These are phyloP conservation scores for Acanthococcus lagerstroemiae DNA, from an alignment of 2,888 invertebrate genomes.

Conservation along the genomic window DNA sequence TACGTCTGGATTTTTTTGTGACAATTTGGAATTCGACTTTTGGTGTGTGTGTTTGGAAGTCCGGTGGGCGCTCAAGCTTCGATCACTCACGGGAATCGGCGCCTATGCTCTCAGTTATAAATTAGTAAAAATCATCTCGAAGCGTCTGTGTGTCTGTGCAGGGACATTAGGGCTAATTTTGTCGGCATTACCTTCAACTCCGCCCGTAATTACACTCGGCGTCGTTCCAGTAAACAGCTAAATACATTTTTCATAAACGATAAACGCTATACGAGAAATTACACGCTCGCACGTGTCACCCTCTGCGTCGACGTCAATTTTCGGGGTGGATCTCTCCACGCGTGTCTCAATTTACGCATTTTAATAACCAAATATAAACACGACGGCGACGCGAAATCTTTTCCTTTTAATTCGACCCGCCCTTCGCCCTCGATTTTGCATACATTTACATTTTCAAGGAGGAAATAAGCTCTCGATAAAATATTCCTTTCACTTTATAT, in stretches of 20 bases:
- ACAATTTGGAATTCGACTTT: too few species aligned
- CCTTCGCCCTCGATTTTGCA: constrained; percentile 5
- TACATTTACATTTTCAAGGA: constrained; percentile 21
- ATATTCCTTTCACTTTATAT: constrained; percentile 18
- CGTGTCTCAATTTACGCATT: constrained; percentile 30
- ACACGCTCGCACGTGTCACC: constrained; percentile 17
- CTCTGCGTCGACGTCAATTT: constrained; percentile 19
- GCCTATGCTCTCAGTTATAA: too few species aligned
- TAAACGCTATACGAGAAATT: constrained; percentile 1
- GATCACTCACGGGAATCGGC: too few species aligned
- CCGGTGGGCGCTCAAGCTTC: too few species aligned
- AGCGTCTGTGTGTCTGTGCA: too few species aligned
- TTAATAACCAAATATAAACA: constrained; percentile 29
- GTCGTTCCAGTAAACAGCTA: too few species aligned
- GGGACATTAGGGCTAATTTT: too few species aligned
- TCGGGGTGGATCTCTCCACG: constrained; percentile 10
- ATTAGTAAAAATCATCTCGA: too few species aligned
- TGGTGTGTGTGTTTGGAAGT: too few species aligned
- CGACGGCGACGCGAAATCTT: constrained; percentile 14
- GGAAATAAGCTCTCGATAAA: constrained; percentile 26
- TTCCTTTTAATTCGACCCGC: constrained; percentile 2
- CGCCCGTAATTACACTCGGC: too few species aligned
- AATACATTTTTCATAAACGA: constrained; percentile 19
- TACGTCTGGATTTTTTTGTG: too few species aligned
- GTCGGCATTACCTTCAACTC: too few species aligned